Base-by-base conservation (phyloP, 2,888 invertebrate genomes). In the Heliconius erato region DNA sequence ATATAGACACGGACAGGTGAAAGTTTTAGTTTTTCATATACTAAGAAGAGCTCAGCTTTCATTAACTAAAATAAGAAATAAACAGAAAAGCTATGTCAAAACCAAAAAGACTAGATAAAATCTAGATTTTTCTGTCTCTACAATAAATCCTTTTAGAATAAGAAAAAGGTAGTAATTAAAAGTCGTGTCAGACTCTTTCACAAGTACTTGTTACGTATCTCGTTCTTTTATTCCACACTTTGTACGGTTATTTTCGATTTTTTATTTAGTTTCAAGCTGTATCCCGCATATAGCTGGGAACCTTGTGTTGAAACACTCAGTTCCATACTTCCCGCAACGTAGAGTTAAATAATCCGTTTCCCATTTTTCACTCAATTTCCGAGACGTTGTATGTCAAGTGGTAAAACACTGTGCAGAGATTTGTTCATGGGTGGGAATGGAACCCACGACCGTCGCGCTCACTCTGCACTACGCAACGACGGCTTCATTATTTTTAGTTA, bases 141-240 rank as follows among this genome's bases (percentile, higher is more conserved):
- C 49, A 65, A 67, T 54, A 80, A 79, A 68, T 68, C 59, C 59
- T 63, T 14, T 74, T 35, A 26, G 32, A 67, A 74, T 26, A 74
- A 80, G 74, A 54, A 80, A 74, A 32, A 74, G 12, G 49, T 19
- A 11, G 23, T 68, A 68, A 80, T 80, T 74, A 80, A 79, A 80
- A 74, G 32, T 49, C 74, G 26, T 67, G 35, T 74, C 65, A 65
- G 63, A 80, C 63, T 9, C 49, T n/a, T 49, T 54, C 32, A 72
- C 26, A 26, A 23, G 35, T 74, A 32, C 32, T 76, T 63, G n/a
- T 40, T 16, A 63, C n/a, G n/a, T 32, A 28, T 40, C 35, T 63
- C 19, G 63, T 63, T 63, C 76, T 40, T 76, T 76, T 63, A 35
- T 76, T 3, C 26, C 9, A 35, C 32, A 23, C 3, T 76, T 63